Evolutionary conservation across 2,113 vertebrate species (phyloP).

Genomic region (Xyrauchen texanus): DNA sequence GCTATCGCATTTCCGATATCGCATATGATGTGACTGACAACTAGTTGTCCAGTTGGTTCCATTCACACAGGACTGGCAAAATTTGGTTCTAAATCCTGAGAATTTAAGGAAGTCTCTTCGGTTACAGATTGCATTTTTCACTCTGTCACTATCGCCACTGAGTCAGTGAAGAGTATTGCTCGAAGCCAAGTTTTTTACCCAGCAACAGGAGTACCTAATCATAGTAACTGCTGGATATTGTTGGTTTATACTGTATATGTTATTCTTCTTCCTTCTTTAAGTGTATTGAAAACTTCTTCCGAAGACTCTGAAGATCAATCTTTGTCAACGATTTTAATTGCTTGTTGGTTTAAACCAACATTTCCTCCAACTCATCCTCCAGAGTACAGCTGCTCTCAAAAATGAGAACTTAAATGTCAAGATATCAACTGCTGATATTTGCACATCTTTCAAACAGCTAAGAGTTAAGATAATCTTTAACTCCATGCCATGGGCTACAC

Average conservation of each 20-base stretch:
- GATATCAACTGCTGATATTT: conserved; percentile 43
- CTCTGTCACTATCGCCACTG: too few species aligned
- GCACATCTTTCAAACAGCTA: conserved; percentile 39
- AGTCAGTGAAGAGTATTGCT: too few species aligned
- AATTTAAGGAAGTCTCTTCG: too few species aligned
- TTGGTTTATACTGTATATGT: neutral
- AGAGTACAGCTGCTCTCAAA: conserved; percentile 33
- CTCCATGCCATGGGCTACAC: conserved; percentile 1
- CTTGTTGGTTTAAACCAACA: conserved; percentile 40
- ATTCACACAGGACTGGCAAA: too few species aligned
- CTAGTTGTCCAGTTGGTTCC: too few species aligned
- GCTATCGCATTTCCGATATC: too few species aligned
- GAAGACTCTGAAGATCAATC: neutral
- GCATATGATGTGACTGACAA: too few species aligned
- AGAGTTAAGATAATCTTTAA: neutral
- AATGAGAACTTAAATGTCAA: conserved; percentile 28
- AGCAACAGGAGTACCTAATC: neutral
- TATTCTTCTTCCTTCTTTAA: neutral
- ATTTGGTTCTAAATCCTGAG: too few species aligned
- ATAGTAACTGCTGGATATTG: neutral
- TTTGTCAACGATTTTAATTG: conserved; percentile 43
- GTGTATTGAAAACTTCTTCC: neutral
- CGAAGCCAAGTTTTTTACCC: too few species aligned
- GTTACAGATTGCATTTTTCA: too few species aligned
- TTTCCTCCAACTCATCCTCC: conserved; percentile 20